These are phyloP conservation scores for Ligdia adustata DNA, from an alignment of 2,888 invertebrate genomes.

Conservation along the genomic window DNA sequence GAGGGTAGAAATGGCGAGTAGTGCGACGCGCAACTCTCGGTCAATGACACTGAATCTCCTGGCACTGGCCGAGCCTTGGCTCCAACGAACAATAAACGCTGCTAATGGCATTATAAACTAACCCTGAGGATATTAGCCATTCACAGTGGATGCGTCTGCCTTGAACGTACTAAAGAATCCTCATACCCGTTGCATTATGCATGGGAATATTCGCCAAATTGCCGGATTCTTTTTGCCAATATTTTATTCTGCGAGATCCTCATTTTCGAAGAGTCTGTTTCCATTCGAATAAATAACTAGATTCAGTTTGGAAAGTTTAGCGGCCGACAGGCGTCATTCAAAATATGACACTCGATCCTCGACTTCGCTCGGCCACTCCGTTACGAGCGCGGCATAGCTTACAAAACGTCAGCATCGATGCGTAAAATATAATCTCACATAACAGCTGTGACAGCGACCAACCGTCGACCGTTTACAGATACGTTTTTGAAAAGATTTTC, in stretches of 20 bases:
- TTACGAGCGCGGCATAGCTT: conserved; percentile 17
- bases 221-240: neutral
- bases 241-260: neutral
- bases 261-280: neutral
- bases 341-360: conserved; percentile 8
- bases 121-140: conserved; percentile 16
- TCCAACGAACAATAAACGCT: conserved; percentile 19
- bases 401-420: conserved; percentile 36
- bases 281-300: neutral
- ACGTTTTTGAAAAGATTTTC: conserved; percentile 12
- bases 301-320: conserved; percentile 2
- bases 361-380: conserved; percentile 4
- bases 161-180: neutral
- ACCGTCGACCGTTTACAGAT: conserved; percentile 12
- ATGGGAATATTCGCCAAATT: neutral
- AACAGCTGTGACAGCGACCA: conserved; percentile 27
- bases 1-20: neutral
- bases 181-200: conserved; percentile 11
- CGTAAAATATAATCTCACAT: conserved; percentile 36
- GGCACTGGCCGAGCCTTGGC: conserved; percentile 14
- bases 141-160: conserved; percentile 16
- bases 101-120: conserved; percentile 27
- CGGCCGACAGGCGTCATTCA: neutral
- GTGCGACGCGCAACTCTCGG: too few relatives aligned
- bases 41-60: too few relatives aligned